phyloP scores from a whole-genome alignment of 35 echinoderm and acorn worm genomes.

The Acanthaster planci region DNA sequence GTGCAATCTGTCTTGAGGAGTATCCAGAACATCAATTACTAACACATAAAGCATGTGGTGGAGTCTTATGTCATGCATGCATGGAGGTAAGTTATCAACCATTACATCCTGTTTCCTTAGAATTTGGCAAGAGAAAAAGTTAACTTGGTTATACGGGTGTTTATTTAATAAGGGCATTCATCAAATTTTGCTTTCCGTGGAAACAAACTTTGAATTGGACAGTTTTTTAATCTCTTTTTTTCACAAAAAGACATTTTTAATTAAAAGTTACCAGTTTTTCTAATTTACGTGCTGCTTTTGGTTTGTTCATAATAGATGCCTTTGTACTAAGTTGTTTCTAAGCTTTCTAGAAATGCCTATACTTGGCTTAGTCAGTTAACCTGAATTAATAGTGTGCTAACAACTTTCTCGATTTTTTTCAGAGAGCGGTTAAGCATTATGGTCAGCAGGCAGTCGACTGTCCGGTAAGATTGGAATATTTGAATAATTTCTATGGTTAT shows the following conservation, averaged over 20 bases:
- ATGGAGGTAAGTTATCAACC: conserved; percentile 64
- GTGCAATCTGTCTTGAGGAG: conserved; percentile 95
- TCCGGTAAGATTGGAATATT: conserved; percentile 78
- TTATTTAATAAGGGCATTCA: no score
- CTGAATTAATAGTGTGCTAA: not conserved
- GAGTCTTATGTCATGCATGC: conserved; percentile 80
- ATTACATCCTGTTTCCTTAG: not conserved
- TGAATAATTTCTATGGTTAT: no score
- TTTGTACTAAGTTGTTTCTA: no score
- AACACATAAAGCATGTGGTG: conserved; percentile 73
- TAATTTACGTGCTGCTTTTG: no score
- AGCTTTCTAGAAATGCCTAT: not conserved
- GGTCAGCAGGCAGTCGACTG: conserved; percentile 75
- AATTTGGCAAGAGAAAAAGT: no score
- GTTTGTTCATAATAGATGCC: no score
- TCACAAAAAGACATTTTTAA: no score
- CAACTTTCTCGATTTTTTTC: conserved; percentile 30
- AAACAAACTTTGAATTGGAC: no score
- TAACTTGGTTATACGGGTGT: no score
- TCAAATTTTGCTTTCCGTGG: no score
- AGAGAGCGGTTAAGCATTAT: conserved; percentile 92
- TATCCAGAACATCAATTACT: conserved; percentile 79
- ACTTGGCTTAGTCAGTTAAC: not conserved
- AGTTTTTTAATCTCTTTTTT: no score
- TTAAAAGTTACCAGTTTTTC: no score